Base-by-base conservation (phyloP, 2,797 vertebrate species). In the Buphagus erythrorhynchus region DNA sequence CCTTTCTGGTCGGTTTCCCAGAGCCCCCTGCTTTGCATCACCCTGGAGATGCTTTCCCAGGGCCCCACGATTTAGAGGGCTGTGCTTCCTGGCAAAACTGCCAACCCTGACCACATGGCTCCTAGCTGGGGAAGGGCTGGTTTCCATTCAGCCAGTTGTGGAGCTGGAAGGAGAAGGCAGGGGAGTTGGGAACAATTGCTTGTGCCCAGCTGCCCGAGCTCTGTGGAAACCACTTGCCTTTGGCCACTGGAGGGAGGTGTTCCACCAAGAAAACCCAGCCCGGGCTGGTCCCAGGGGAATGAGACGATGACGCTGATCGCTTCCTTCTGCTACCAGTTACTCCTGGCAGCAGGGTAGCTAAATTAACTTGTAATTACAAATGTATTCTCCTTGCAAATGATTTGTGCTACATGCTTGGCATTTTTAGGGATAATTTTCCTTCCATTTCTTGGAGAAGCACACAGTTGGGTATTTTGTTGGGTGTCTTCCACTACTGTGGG, bases 161-260 rank as follows among this genome's bases (percentile, higher is more conserved):
- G 26, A 61, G 42, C 40, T 71, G 36, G 68, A 63, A 76, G 40
- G 49, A 73, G 48, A 55, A 80, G 22, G 35, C 2, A 29, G 21
- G 20, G 63, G 49, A 40, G 15, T 13, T 11, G 38, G 58, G n/a
- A 29, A 21, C 49, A 24, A 5, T 13, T 58, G 35, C 26, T 62
- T 31, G 36, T 52, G 36, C 4, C 18, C 46, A 20, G 0, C 16
- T 80, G 33, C 19, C 54, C 1, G 1, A 55, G 21, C 38, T 67
- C 24, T 13, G 22, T 45, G 54, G 69, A 31, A 96, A 81, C 20
- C 66, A 33, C 35, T 95, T 72, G 69, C 55, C 58, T 92, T 84
- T 91, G 71, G 59, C 96, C 96, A 21, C 95, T 94, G 91, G 96
- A 95, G 96, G 96, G 95, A 78, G 93, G n/a, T 96, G 91, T 96